Base-by-base conservation (phyloP, 2,888 invertebrate genomes). In the Pyralis farinalis region DNA sequence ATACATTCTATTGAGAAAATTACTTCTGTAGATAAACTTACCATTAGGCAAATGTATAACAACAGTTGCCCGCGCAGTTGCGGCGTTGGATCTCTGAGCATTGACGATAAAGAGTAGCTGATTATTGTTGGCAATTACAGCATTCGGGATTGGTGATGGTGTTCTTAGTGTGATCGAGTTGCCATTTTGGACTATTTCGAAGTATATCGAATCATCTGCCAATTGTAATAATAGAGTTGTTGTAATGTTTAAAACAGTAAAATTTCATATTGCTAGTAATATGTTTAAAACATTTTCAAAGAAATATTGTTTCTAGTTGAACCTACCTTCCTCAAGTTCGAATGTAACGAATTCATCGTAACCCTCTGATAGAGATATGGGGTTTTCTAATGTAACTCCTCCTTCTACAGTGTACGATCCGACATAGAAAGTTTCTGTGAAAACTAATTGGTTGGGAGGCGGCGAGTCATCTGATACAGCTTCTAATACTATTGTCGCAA, bases 31-130 rank as follows among this genome's bases (percentile, higher is more conserved):
- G n/a, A n/a, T n/a, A n/a, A n/a, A n/a, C n/a, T 21, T 55, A 73
- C 71, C 68, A 61, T 54, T 69, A 11, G 55, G 55, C 39, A 75
- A 46, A 34, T 56, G 53, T 25, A 73, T 65, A 7, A 55, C 59
- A 40, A 74, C 62, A 5, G 55, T 59, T 12, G 75, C 52, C 34
- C 49, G 52, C 16, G 57, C 65, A 34, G 16, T 40, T 11, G 35
- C 21, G 9, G 47, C 37, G 31, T 52, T 51, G 2, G 53, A 44
- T 12, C 68, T 69, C 2, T 29, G 33, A n/a, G 71, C 71, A 0
- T 56, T 31, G 5, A 72, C 49, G 29, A 54, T 48, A 21, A 71
- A 58, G 12, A 72, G 32, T 2, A 72, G 44, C n/a, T 64, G 54
- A 16, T 48, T 55, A 34, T 63, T 53, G 12, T 51, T 47, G 11